Percentiles rank a stretch among this genome's conserved stretches.
These are phyloP conservation scores for Lepilemur septentrionalis DNA, from an alignment of 2,797 vertebrate species.

Conservation along the genomic window DNA sequence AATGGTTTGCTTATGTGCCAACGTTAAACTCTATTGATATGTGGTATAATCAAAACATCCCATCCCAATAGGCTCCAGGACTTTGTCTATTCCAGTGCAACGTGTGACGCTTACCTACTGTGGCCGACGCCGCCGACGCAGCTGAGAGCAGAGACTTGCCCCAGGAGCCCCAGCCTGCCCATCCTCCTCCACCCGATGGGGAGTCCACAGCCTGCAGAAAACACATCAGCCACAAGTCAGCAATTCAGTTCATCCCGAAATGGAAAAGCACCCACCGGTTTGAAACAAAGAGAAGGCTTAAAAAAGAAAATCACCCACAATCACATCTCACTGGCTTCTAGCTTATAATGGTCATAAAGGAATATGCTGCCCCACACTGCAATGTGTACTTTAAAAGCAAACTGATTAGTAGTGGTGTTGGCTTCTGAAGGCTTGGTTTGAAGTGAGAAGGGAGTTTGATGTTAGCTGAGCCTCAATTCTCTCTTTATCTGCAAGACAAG, in stretches of 20 bases:
- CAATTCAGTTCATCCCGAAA: slow-evolving; percentile 18
- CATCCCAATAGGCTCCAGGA: neutral
- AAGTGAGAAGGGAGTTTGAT: neutral
- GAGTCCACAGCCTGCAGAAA: slow-evolving; percentile 75
- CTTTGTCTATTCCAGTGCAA: neutral
- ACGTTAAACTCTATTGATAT: slow-evolving; percentile 9
- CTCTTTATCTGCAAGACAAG: neutral
- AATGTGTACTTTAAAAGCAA: slow-evolving; percentile 33
- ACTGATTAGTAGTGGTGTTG: neutral
- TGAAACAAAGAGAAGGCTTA: neutral
- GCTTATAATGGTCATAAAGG: slow-evolving; percentile 35
- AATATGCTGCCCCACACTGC: neutral
- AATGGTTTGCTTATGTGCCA: neutral
- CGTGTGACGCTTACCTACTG: slow-evolving; percentile 89
- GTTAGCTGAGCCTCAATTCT: neutral
- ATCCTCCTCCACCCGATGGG: slow-evolving; percentile 86
- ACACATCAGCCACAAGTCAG: slow-evolving; percentile 57
- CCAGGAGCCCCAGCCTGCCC: slow-evolving; percentile 96
- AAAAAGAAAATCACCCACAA: neutral
- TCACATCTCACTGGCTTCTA: neutral
- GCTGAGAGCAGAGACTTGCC: slow-evolving; percentile 95
- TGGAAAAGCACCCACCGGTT: slow-evolving; percentile 19
- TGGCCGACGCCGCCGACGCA: slow-evolving; percentile 94
- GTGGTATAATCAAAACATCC: neutral
- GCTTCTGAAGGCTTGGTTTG: neutral